Percentiles rank a stretch among this genome's conserved stretches.
Conservation (phyloP, 1,140 invertebrate species). For the Dolichoris vasculosae region DNA sequence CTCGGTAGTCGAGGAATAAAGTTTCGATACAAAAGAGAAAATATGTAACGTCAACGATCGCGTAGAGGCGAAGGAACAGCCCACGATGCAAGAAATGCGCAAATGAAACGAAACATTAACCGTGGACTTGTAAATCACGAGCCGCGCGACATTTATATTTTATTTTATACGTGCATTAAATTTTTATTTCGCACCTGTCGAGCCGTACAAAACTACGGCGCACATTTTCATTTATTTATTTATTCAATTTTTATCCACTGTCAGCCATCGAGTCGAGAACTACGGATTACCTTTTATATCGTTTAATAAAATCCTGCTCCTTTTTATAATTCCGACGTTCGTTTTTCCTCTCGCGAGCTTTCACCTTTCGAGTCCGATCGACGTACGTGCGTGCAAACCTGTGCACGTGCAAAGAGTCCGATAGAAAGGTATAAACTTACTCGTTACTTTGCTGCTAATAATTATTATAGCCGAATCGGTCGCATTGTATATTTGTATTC, state of each 20-base stretch:
- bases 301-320: background rate
- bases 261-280: background rate
- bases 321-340: background rate
- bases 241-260: background rate
- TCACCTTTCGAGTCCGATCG: no score
- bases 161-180: background rate
- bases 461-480: background rate
- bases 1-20: background rate
- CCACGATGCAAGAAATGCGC: background rate
- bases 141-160: background rate
- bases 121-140: background rate
- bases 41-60: no score
- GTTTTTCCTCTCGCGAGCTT: background rate
- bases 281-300: background rate
- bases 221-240: background rate
- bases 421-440: no score
- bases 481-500: background rate
- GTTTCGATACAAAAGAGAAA: no score
- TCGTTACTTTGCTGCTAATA: background rate
- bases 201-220: no score
- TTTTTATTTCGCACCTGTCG: background rate
- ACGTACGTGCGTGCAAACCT: no score
- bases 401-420: no score
- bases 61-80: background rate
- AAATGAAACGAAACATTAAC: background rate